Evolutionary conservation across 2,113 vertebrate species (phyloP).

Genomic region (Archocentrus centrarchus): DNA sequence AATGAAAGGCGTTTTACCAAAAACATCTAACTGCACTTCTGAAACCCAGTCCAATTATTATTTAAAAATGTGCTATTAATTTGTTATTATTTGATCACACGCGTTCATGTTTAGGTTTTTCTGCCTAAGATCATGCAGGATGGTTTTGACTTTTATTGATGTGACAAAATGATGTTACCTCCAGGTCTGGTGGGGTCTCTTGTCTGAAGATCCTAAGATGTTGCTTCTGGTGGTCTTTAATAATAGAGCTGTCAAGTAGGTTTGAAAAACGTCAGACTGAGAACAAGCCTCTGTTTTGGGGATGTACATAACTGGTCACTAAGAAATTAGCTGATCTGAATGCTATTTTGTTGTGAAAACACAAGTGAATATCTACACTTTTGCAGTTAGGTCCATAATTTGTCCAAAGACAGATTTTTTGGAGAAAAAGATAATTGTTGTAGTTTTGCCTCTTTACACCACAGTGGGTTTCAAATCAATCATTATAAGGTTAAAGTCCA

Average conservation of each 20-base stretch:
- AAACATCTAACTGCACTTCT: not conserved
- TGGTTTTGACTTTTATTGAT: not conserved
- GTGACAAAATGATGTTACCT: constrained; percentile 7
- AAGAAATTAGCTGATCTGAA: not conserved
- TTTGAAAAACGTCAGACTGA: not conserved
- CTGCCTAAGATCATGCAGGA: not conserved
- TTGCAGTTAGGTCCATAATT: no score
- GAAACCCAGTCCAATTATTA: not conserved
- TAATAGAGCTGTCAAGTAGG: constrained; percentile 5
- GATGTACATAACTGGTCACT: not conserved
- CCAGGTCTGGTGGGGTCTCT: not conserved
- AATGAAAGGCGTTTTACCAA: not conserved
- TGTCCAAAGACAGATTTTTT: no score
- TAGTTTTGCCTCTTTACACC: no score
- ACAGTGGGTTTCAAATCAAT: no score
- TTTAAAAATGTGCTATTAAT: not conserved
- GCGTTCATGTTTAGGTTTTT: not conserved
- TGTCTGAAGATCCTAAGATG: not conserved
- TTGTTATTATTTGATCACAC: not conserved
- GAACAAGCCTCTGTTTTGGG: not conserved
- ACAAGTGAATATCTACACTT: not conserved
- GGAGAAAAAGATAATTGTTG: no score
- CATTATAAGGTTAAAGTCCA: no score
- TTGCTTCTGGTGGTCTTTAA: not conserved
- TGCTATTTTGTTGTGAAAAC: not conserved